These are phyloP conservation scores for Excalfactoria chinensis DNA, from an alignment of 2,113 vertebrate species.

Conservation along the genomic window DNA sequence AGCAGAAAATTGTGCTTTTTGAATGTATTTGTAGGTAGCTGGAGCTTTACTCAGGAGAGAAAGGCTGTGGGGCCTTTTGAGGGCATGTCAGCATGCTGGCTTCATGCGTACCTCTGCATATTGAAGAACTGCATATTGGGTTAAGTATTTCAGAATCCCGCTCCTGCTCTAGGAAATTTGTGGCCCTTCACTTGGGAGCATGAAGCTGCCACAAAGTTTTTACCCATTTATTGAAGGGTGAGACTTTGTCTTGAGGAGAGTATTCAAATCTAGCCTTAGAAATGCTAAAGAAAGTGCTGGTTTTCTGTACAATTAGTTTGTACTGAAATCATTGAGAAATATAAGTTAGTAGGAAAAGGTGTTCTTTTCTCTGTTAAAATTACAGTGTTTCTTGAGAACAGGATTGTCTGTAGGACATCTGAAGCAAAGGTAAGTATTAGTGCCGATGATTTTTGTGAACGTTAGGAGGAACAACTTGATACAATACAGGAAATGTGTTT, in stretches of 20 bases:
- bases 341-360: background rate
- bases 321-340: constrained; percentile 11
- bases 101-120: background rate
- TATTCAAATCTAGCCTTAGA: background rate
- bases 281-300: background rate
- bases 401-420: background rate
- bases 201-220: background rate
- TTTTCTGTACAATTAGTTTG: background rate
- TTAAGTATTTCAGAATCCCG: background rate
- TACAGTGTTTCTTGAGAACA: background rate
- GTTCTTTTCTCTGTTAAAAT: background rate
- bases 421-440: background rate
- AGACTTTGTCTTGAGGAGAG: background rate
- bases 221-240: background rate
- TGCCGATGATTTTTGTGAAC: background rate
- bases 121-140: background rate
- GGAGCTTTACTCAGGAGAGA: background rate
- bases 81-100: background rate
- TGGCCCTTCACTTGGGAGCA: background rate
- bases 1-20: background rate
- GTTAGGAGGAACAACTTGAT: background rate
- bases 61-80: background rate
- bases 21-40: background rate
- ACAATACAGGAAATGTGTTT: background rate
- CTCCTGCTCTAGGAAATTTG: fast-evolving